These are phyloP conservation scores for Apis dorsata DNA, from an alignment of 1,140 invertebrate species.

Conservation along the genomic window DNA sequence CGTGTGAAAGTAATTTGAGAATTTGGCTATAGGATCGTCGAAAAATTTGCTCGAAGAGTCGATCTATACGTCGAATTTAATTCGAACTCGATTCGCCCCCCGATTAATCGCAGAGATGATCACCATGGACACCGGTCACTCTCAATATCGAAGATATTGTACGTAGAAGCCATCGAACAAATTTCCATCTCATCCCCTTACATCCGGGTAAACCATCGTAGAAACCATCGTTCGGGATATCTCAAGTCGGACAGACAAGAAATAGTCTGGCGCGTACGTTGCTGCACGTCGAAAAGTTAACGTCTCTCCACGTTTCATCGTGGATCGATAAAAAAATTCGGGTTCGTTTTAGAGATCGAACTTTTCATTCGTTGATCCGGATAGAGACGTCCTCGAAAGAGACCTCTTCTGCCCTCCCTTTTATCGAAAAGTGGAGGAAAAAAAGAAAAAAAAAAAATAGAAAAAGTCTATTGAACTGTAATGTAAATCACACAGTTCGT, in stretches of 20 bases:
- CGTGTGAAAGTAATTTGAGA: slow-evolving; percentile 69
- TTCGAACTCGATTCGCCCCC: background rate
- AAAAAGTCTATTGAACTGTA: background rate
- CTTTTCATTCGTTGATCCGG: slow-evolving; percentile 1
- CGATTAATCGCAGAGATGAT: slow-evolving; percentile 67
- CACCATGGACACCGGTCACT: slow-evolving; percentile 71
- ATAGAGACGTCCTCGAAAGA: slow-evolving; percentile 2
- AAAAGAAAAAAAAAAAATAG: too few relatives aligned
- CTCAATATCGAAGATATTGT: slow-evolving; percentile 74
- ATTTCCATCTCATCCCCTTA: background rate
- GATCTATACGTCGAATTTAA: background rate
- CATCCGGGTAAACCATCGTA: background rate
- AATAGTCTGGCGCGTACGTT: slow-evolving; percentile 12
- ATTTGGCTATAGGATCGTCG: background rate
- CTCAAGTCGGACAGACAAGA: slow-evolving; percentile 6
- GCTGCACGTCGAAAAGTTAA: slow-evolving; percentile 52
- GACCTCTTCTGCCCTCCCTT: background rate
- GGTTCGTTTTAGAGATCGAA: background rate
- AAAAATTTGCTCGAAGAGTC: background rate
- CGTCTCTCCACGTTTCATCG: slow-evolving; percentile 28
- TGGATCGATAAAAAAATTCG: slow-evolving; percentile 38
- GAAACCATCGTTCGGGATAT: slow-evolving; percentile 2
- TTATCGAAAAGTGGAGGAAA: too few relatives aligned
- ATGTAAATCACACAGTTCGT: background rate
- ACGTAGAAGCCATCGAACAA: slow-evolving; percentile 53